Evolutionary conservation across 2,797 vertebrate genomes (phyloP).

Genomic region (Poecilia velifera): DNA sequence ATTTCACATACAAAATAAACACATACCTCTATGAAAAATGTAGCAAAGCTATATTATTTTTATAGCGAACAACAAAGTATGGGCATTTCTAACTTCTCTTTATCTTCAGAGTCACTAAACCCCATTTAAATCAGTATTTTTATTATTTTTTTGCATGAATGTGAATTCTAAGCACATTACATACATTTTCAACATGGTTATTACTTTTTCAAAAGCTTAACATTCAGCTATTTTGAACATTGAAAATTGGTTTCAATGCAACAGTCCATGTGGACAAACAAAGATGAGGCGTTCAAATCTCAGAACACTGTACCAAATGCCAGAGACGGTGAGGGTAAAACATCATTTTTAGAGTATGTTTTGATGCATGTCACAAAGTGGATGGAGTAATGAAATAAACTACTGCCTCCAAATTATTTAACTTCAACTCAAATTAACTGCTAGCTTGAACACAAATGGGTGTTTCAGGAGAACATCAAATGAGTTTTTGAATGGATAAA

Average conservation of each 20-base stretch:
- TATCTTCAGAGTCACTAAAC: not conserved
- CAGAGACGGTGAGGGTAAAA: not conserved
- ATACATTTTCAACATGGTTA: not conserved
- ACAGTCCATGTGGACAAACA: not conserved
- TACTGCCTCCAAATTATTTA: not conserved
- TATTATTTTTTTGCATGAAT: not conserved
- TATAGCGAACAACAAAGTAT: not conserved
- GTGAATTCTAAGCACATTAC: not conserved
- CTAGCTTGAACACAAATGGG: not conserved
- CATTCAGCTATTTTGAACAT: not conserved
- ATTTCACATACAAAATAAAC: not conserved
- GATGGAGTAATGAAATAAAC: not conserved
- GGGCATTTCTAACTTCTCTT: not conserved
- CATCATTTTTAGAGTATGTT: not conserved
- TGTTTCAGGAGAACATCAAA: not conserved
- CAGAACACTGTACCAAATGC: not conserved
- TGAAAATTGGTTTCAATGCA: not conserved
- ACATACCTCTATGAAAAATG: not conserved
- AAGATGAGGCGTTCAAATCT: not conserved
- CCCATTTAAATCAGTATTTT: not conserved
- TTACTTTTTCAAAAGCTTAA: not conserved
- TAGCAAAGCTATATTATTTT: not conserved
- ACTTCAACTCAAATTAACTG: not conserved
- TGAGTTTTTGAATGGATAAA: not conserved
- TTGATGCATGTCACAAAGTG: not conserved